Conservation (phyloP, 2,113 vertebrate genomes). For the Poeciliopsis turrubarensis region DNA sequence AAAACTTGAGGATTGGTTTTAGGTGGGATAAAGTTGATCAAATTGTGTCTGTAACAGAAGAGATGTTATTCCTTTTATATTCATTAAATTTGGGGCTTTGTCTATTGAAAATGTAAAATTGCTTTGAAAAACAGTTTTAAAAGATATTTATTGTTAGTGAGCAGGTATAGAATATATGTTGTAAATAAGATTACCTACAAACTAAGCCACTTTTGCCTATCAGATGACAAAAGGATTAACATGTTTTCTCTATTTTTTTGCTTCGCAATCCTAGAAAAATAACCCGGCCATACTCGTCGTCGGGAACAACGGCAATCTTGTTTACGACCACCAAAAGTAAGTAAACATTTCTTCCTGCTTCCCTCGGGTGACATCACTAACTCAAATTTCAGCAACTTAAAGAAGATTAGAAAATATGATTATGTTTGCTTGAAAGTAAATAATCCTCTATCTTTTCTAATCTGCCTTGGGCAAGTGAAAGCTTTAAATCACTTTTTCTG, state of each 20-base stretch:
- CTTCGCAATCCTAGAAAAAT: constrained; percentile 88
- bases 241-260: constrained; percentile 26
- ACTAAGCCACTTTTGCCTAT: constrained; percentile 6
- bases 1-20: neutral
- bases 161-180: constrained; percentile 34
- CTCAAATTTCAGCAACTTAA: constrained; percentile 66
- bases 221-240: constrained; percentile 47
- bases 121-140: neutral
- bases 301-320: constrained; percentile 92
- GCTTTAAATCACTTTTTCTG: constrained; percentile 71
- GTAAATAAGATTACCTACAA: constrained; percentile 34
- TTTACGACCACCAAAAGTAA: constrained; percentile 98
- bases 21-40: neutral
- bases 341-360: constrained; percentile 72
- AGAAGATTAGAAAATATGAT: constrained; percentile 81
- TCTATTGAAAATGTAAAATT: neutral
- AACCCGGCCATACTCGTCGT: constrained; percentile 91
- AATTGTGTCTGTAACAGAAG: neutral
- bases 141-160: constrained; percentile 1
- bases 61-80: neutral
- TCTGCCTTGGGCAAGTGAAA: constrained; percentile 70
- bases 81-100: neutral
- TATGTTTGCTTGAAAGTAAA: constrained; percentile 77
- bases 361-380: constrained; percentile 39
- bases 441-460: constrained; percentile 76